Conservation (phyloP, 2,113 vertebrate genomes). For the Macrotus californicus region DNA sequence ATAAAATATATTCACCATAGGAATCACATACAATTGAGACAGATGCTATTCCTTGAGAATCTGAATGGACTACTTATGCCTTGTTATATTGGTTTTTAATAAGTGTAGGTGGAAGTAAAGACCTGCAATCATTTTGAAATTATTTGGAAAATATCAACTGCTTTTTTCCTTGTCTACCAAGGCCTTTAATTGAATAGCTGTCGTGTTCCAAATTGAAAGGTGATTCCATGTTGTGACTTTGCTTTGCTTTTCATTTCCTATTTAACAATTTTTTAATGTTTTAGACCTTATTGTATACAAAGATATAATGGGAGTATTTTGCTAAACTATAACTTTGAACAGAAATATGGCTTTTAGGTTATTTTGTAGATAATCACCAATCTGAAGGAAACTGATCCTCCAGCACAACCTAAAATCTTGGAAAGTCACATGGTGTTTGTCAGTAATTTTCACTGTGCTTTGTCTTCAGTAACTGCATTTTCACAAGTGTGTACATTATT, state of each 20-base stretch:
- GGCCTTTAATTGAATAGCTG: neutral
- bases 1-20: neutral
- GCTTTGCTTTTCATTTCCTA: neutral
- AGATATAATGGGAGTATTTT: neutral
- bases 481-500: constrained; percentile 76
- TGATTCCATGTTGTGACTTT: neutral
- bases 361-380: constrained; percentile 42
- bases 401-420: constrained; percentile 46
- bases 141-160: neutral
- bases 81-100: neutral
- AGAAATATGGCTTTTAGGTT: constrained; percentile 55
- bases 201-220: neutral
- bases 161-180: neutral
- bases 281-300: neutral
- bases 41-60: neutral
- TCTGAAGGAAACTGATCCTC: neutral
- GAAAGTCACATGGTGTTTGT: constrained; percentile 64
- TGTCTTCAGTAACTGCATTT: constrained; percentile 62
- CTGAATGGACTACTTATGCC: neutral
- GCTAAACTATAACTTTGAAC: constrained; percentile 48
- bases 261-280: neutral
- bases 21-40: neutral
- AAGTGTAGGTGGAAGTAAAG: neutral
- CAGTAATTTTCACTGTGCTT: constrained; percentile 60
- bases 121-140: neutral